Conservation (phyloP, 2,113 vertebrate genomes). For the Halcyon malimbica region DNA sequence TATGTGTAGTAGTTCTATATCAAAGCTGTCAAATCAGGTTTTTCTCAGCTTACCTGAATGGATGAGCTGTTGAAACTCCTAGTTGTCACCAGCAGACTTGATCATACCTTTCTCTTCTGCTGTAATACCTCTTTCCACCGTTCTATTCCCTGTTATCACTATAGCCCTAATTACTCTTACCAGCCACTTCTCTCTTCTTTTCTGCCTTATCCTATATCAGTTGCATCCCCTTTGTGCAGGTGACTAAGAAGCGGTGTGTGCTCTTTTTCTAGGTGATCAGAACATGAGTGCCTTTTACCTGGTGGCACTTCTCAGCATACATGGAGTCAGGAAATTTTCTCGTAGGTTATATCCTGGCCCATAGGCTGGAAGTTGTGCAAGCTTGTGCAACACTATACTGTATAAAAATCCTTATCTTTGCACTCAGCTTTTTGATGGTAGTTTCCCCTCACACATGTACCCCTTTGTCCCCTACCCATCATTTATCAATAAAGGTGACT, state of each 20-base stretch:
- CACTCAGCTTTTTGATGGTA: background rate
- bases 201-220: background rate
- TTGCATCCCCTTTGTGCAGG: background rate
- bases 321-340: background rate
- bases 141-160: background rate
- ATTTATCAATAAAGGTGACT: background rate
- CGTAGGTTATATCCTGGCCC: background rate
- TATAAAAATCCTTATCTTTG: background rate
- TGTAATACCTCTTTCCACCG: background rate
- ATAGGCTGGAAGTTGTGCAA: background rate
- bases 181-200: background rate
- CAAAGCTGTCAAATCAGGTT: background rate
- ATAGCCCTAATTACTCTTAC: background rate
- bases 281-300: background rate
- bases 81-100: background rate
- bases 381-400: background rate
- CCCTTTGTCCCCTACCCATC: background rate
- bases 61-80: background rate
- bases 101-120: background rate
- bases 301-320: background rate
- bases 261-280: background rate
- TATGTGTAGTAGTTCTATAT: background rate
- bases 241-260: background rate
- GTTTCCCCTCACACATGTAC: background rate
- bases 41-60: background rate